phyloP scores from a whole-genome alignment of 1,140 invertebrate genomes.

The Ericerus pela region DNA sequence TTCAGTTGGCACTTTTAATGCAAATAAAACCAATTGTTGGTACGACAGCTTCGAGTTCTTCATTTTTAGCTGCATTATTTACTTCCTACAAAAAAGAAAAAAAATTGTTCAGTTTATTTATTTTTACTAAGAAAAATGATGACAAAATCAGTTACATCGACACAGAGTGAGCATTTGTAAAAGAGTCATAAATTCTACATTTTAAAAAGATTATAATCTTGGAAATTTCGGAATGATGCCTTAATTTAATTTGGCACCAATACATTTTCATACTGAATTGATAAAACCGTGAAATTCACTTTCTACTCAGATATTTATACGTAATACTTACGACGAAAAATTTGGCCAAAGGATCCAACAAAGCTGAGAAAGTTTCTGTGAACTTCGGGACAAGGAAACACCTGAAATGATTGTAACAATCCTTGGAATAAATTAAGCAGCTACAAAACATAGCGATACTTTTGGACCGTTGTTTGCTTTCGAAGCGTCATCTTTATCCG shows the following conservation, averaged over 20 bases:
- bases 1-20: constrained; percentile 71
- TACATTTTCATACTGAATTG: too few species aligned
- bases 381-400: constrained; percentile 74
- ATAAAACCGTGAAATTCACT: too few species aligned
- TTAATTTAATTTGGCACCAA: too few species aligned
- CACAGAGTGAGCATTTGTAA: too few species aligned
- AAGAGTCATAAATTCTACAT: too few species aligned
- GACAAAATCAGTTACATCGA: too few species aligned
- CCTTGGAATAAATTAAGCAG: constrained; percentile 89
- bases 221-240: too few species aligned
- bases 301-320: too few species aligned
- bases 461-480: constrained; percentile 24
- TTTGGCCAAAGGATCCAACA: constrained; percentile 72
- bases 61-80: constrained; percentile 63
- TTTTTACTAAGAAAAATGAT: too few species aligned
- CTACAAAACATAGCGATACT: constrained; percentile 70
- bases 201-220: too few species aligned
- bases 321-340: constrained; percentile 65
- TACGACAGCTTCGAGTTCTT: constrained; percentile 47
- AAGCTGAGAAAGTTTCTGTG: constrained; percentile 63
- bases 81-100: constrained; percentile 39
- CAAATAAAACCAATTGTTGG: constrained; percentile 76
- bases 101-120: too few species aligned
- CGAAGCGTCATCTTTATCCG: constrained; percentile 18
- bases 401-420: constrained; percentile 57